Conservation (phyloP, 2,888 invertebrate genomes). For the Sarcophaga carnaria region DNA sequence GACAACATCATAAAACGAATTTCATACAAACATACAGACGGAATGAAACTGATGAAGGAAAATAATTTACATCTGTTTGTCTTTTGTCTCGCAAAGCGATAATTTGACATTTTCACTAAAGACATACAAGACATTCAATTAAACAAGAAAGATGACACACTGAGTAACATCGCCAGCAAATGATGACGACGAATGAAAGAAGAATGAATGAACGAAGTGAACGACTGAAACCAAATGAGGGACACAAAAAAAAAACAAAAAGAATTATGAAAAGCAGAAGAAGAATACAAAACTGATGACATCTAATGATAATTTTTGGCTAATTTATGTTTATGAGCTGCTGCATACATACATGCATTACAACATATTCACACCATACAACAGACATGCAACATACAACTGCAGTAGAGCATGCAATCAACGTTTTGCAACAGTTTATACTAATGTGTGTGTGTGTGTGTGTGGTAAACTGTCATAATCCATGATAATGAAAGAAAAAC, state of each 20-base stretch:
- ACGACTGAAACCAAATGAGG: not conserved
- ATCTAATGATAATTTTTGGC: conserved; percentile 67
- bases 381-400: conserved; percentile 7
- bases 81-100: conserved; percentile 65
- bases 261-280: conserved; percentile 48
- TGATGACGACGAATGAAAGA: too few species aligned
- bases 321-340: conserved; percentile 67
- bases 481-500: conserved; percentile 65
- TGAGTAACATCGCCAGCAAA: not conserved
- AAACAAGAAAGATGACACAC: conserved; percentile 62
- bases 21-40: not conserved
- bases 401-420: conserved; percentile 34
- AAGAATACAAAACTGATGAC: conserved; percentile 60
- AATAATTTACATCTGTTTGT: conserved; percentile 66
- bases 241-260: not conserved
- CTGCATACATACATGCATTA: conserved; percentile 3
- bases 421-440: conserved; percentile 45
- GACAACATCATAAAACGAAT: conserved; percentile 34
- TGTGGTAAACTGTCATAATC: conserved; percentile 66
- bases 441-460: conserved; percentile 53
- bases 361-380: conserved; percentile 30
- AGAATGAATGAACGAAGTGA: conserved; percentile 9
- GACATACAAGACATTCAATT: conserved; percentile 69
- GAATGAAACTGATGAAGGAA: conserved; percentile 13
- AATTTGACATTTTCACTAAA: conserved; percentile 69